A percentile compares a stretch with the other conserved stretches of the same genome.
phyloP scores from a whole-genome alignment of 2,113 vertebrate species.

The Ceuthmochares aereus region DNA sequence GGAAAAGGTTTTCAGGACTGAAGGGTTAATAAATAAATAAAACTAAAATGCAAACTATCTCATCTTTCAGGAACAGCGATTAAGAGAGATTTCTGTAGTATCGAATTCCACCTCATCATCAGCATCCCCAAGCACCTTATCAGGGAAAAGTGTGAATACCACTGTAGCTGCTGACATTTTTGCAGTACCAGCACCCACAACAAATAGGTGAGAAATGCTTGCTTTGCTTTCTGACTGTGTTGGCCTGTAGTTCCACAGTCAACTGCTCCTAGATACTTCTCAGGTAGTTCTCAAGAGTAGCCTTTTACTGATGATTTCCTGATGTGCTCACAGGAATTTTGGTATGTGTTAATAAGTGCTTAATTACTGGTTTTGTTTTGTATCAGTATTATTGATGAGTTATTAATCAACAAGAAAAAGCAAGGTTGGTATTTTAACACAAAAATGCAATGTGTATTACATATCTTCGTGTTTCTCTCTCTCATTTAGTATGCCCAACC shows the following conservation, averaged over 20 bases:
- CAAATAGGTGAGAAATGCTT: constrained; percentile 81
- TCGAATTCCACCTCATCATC: constrained; percentile 82
- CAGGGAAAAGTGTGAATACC: constrained; percentile 86
- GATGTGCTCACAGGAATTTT: background rate
- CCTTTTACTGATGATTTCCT: background rate
- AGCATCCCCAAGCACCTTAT: constrained; percentile 88
- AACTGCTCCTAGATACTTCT: background rate
- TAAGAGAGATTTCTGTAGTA: constrained; percentile 85
- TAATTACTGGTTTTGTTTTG: background rate
- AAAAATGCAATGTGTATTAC: background rate
- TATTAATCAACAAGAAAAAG: background rate
- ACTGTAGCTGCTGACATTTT: constrained; percentile 84
- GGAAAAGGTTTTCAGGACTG: background rate
- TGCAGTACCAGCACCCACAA: constrained; percentile 83
- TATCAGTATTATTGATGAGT: background rate
- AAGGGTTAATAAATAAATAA: background rate
- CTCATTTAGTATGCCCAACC: constrained; percentile 86
- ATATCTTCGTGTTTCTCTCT: background rate
- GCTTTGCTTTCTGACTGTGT: background rate
- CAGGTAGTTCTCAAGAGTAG: background rate
- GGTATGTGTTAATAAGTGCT: background rate
- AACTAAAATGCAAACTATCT: background rate
- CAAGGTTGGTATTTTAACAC: background rate
- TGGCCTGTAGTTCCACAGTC: background rate
- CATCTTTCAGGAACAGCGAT: constrained; percentile 81